Base-by-base conservation (phyloP, 2,888 invertebrate species). In the Phaonia tiefii region DNA sequence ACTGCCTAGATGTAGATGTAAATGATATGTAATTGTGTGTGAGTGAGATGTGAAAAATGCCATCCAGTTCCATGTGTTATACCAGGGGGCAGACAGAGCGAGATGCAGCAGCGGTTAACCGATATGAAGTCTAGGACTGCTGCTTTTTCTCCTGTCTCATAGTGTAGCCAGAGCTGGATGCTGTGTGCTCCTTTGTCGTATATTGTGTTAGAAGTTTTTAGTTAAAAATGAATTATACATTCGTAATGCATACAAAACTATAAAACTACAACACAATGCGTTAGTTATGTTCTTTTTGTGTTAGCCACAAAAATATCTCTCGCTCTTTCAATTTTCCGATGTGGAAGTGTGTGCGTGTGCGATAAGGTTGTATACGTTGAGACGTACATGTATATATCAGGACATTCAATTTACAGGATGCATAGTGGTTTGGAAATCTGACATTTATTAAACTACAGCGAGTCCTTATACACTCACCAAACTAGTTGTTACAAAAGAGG, bases 171-270 rank as follows among this genome's bases (percentile, higher is more conserved):
- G 10, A 60, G 37, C 39, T 39, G 8, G 60, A 11, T 39, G 31
- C 58, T 63, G 22, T 42, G 42, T 22, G n/a, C 25, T 11, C 17
- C 44, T 22, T 22, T 49, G 31, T 8, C 54, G 67, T n/a, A n/a
- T 31, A 37, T 37, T 26, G 60, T 54, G 26, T 56, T n/a, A 46
- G 49, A 54, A 26, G 69, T 65, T 39, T 56, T 51, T 42, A 63
- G 37, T 31, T 22, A 49, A 56, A 77, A 77, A 80, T 71, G 51
- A 71, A 71, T 60, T 66, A 69, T 39, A 60, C 49, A 44, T 69
- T 51, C 26, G 44, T 75, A 54, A 25, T 75, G 77, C 70, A 75
- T 75, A 67, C 42, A 51, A 79, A 69, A 65, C 73, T 70, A 79
- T 70, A 79, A 75, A 79, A 42, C 42, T 56, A 70, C n/a, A n/a